Evolutionary conservation across 2,888 invertebrate species (phyloP), one percentile per base, ranked within the genome.

Genomic region (Panzeria rudis): DNA sequence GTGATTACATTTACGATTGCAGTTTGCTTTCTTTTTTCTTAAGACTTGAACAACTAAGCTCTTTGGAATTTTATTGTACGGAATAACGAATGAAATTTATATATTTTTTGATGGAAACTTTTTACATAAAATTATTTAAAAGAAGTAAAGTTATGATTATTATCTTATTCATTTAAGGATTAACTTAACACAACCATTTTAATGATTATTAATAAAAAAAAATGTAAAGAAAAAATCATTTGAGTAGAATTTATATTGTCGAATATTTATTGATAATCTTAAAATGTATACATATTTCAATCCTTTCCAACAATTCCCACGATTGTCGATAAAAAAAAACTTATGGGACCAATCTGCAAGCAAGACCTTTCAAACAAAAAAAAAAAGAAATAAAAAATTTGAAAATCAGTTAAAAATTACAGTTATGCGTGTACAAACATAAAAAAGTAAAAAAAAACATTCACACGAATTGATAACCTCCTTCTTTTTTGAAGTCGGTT

Each of bases 171-270:
- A 17, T 17, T 17, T 47, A 17, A 75, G 32, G 32, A 71, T 71
- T 41, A 71, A 75, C 56, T 56, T 79, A 76, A 76, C 66, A 84
- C 84, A 84, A 84, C 84, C 84, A 59, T 83, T 69, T 68, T 13
- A 64, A 32, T 64, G 15, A 56, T 47, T 47, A 29, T 15, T 54
- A 9, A 20, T 29, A 38, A 35, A 32, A 32, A n/a, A 50, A 32
- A 52, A 38, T 44, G 20, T 52, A 32, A 59, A 35, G 1, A 3
- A 35, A 71, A 35, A 20, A 7, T 23, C 1, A 9, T 15, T 23
- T 4, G 7, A 52, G 11, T 52, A 11, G 11, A 52, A 4, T 23
- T 47, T 17, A 17, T 0, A 3, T n/a, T 47, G 1, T 17, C 17
- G 17, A 2, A 7, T 47, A 8, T 17, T 8, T 17, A 17, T 17